Evolutionary conservation across 2,888 invertebrate species (phyloP).

Genomic region (Bombylius major): DNA sequence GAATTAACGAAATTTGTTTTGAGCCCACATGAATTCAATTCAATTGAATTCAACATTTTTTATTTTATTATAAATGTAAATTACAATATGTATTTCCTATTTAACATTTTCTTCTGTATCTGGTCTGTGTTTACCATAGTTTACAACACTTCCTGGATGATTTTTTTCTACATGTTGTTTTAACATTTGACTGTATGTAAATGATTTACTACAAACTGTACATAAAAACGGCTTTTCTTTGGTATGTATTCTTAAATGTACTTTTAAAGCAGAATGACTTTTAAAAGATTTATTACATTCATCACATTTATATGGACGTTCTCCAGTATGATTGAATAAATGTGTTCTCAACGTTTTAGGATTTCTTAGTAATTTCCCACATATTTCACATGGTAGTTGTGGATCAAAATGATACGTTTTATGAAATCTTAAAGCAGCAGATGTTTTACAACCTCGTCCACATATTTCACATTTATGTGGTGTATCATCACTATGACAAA

Average conservation of each 20-base stretch:
- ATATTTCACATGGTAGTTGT: not conserved
- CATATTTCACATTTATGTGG: not conserved
- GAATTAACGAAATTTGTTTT: too few species aligned
- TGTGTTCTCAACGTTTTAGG: not conserved
- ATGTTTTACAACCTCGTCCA: not conserved
- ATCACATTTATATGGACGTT: not conserved
- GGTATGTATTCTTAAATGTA: not conserved
- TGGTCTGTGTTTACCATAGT: too few species aligned
- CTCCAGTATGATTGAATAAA: not conserved
- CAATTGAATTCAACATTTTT: too few species aligned
- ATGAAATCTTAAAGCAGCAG: not conserved
- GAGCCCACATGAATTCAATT: too few species aligned
- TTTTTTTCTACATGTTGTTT: not conserved
- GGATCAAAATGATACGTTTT: constrained; percentile 2
- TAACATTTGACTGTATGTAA: not conserved
- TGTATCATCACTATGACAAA: not conserved
- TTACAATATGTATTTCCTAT: too few species aligned
- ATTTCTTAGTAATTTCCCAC: not conserved
- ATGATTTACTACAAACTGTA: not conserved
- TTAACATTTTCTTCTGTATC: too few species aligned
- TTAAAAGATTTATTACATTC: not conserved
- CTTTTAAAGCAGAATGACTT: not conserved
- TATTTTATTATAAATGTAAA: too few species aligned
- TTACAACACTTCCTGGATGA: not conserved
- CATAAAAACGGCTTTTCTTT: not conserved